Evolutionary conservation across 1,140 invertebrate genomes (phyloP).

Genomic region (Sesamia nonagrioides): DNA sequence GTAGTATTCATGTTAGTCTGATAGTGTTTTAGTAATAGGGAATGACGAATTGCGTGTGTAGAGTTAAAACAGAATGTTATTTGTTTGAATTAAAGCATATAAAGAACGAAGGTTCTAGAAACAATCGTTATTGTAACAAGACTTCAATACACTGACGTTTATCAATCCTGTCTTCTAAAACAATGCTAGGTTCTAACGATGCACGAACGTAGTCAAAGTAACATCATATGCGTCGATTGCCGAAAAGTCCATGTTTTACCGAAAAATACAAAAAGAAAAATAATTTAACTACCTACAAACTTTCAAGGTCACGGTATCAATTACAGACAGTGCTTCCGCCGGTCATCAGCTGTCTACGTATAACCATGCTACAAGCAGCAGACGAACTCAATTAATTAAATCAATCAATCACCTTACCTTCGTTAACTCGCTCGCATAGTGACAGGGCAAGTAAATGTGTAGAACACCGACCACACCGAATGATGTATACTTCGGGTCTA

Average conservation of each 20-base stretch:
- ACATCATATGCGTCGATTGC: neutral
- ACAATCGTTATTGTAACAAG: too few species aligned
- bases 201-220: neutral
- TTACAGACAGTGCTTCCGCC: neutral
- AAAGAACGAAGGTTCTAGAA: too few species aligned
- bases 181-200: neutral
- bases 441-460: slow-evolving; percentile 75
- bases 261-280: neutral
- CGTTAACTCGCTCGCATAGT: slow-evolving; percentile 69
- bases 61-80: neutral
- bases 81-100: neutral
- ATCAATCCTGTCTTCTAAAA: too few species aligned
- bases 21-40: neutral
- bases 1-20: neutral
- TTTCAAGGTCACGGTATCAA: neutral
- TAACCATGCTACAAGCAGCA: neutral
- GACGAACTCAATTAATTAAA: slow-evolving; percentile 20
- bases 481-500: slow-evolving; percentile 69
- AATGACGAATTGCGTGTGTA: neutral
- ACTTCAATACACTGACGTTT: too few species aligned
- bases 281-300: neutral
- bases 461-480: slow-evolving; percentile 68
- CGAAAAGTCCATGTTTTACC: neutral
- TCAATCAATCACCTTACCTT: slow-evolving; percentile 63
- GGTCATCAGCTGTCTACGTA: slow-evolving; percentile 31